Base-by-base conservation (phyloP, 2,797 vertebrate genomes). In the Sphaeramia orbicularis region DNA sequence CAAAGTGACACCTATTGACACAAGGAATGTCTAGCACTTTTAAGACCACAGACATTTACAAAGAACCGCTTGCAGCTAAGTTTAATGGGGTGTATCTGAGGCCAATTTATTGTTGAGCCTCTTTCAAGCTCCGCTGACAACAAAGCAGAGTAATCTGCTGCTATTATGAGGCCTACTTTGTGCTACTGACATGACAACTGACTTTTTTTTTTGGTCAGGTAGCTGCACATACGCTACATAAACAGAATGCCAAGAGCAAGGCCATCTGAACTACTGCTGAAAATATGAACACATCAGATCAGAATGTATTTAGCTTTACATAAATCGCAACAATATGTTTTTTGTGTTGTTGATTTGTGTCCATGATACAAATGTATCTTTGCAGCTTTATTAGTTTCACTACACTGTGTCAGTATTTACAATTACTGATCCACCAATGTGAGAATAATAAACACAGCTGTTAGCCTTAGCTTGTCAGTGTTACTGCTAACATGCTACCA, bases 11-110 rank as follows among this genome's bases (percentile, higher is more conserved):
- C 9, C 2, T 60, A 18, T 32, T 56, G 42, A 24, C 30, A 30
- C 61, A 40, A 73, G 52, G 67, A 78, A 76, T 67, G 55, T 14
- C 14, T 44, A 49, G 4, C 36, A 14, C 13, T 67, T 69, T 61
- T 53, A 47, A 77, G 58, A 43, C 16, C 37, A 18, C 64, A 6
- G 52, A 38, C 55, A 35, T 64, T 53, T 2, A 45, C 55, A 52
- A 63, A 69, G 45, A 66, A 35, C 49, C 56, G 13, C 19, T 55
- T 61, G 59, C 52, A 60, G 11, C 36, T 53, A 21, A 35, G 40
- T 78, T 77, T 51, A 71, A 45, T 63, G 59, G 41, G 47, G 42
- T 27, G 42, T n/a, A 52, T 30, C 10, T 36, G 42, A 44, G 18
- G 43, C 27, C 13, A 55, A 53, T 49, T 30, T 50, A 4, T 38